Conservation (phyloP, 2,888 invertebrate genomes). For the Plebejus anna region DNA sequence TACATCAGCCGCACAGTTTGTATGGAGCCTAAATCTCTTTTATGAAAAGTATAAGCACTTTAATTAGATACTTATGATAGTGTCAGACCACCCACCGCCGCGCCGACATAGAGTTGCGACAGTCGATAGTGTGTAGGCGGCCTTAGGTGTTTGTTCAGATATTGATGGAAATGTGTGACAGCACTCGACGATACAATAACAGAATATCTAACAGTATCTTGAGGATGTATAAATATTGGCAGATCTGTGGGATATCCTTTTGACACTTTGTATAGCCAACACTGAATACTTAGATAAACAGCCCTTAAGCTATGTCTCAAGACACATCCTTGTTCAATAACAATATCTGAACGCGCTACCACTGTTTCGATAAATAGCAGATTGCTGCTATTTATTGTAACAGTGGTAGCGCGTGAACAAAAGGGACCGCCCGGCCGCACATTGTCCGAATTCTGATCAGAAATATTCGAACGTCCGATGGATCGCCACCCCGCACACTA, state of each 20-base stretch:
- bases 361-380: too few species aligned
- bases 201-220: neutral
- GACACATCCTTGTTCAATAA: too few species aligned
- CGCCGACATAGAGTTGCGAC: slow-evolving; percentile 53
- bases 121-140: slow-evolving; percentile 43
- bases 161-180: slow-evolving; percentile 37
- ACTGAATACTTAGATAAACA: neutral
- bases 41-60: slow-evolving; percentile 37
- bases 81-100: slow-evolving; percentile 58
- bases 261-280: neutral
- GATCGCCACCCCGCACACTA: too few species aligned
- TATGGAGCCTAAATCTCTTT: neutral
- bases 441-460: too few species aligned
- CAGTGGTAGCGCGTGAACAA: too few species aligned
- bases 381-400: too few species aligned
- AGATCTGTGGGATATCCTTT: slow-evolving; percentile 1
- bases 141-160: slow-evolving; percentile 40
- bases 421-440: too few species aligned
- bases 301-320: neutral
- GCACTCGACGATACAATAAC: slow-evolving; percentile 33
- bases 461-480: too few species aligned
- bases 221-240: neutral
- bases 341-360: too few species aligned
- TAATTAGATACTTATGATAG: slow-evolving; percentile 71
- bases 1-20: neutral